Evolutionary conservation across 2,113 vertebrate genomes (phyloP), one percentile per base, ranked within the genome.

Genomic region (Dasyprocta punctata): DNA sequence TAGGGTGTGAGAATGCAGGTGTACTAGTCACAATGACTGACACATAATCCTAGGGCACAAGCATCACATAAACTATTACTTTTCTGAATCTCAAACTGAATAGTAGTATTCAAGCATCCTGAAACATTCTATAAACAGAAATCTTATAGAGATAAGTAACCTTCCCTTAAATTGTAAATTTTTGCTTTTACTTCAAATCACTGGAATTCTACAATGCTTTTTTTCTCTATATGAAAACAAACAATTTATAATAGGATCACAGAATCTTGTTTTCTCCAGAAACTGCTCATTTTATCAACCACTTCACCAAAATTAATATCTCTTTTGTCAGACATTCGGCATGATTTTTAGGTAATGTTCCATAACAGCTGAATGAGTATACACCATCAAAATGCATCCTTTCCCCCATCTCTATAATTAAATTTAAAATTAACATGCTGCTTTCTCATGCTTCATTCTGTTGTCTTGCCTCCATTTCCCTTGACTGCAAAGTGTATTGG

Each of bases 341-440:
- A 17, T 95, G 86, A 86, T 61, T 95, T 95, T 38, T 17, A 86
- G 63, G 84, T 96, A 97, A 95, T 95, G 89, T 94, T 89, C 93
- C 17, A 13, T 96, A 90, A 94, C 92, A 94, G 82, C 80, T 96
- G 96, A 96, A 92, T 96, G 89, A 95, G 38, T 54, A 93, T 30
- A 73, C 30, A 63, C 28, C 95, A 93, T 97, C 54, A 65, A 96
- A 96, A 92, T 91, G 56, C 65, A 89, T 86, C 67, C 71, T 73
- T 78, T 95, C 11, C 75, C 38, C 38, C 38, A 67, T 90, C 60
- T 96, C 75, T 95, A 56, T 97, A 98, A 98, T 97, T 97, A 97
- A 97, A 96, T 98, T 97, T 96, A 90, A 97, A 97, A 97, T 97
- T 97, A 98, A 92, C 83, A 97, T 92, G 88, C 95, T 84, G 63